Percentiles rank a stretch among this genome's conserved stretches.
Conservation (phyloP, 2,888 invertebrate species). For the Cryptosula pallasiana region DNA sequence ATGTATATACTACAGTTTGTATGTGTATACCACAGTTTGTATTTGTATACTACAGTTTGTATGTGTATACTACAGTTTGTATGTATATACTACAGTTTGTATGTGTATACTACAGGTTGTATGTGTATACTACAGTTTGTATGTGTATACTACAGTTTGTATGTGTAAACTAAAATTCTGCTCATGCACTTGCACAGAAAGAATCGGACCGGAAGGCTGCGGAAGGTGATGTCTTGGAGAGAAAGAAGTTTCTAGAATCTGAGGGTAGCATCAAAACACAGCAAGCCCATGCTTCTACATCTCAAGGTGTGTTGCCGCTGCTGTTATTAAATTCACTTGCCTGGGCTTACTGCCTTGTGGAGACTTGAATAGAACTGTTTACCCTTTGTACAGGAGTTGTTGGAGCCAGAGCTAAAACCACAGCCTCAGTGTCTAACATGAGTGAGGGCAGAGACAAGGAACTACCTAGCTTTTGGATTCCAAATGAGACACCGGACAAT, state of each 20-base stretch:
- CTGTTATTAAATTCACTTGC: no score
- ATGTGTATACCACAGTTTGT: no score
- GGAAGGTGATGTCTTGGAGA: neutral
- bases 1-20: no score
- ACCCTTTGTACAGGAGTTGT: no score
- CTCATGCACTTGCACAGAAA: neutral
- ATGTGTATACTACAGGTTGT: no score
- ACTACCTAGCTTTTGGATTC: conserved; percentile 94
- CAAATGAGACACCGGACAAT: conserved; percentile 83
- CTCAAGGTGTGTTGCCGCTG: neutral
- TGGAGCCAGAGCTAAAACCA: conserved; percentile 2
- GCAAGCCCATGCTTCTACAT: conserved; percentile 15
- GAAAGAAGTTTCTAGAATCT: conserved; percentile 3
- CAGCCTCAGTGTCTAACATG: conserved; percentile 67
- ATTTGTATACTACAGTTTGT: no score
- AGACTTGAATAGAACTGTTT: no score
- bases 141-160: no score
- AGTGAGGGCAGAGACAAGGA: conserved; percentile 70
- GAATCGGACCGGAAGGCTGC: neutral
- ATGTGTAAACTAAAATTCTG: neutral
- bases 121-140: no score
- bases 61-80: no score
- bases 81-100: no score
- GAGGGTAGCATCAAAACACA: neutral
- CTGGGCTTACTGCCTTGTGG: no score